phyloP scores from a whole-genome alignment of 2,888 invertebrate species.

The Biston betularia region DNA sequence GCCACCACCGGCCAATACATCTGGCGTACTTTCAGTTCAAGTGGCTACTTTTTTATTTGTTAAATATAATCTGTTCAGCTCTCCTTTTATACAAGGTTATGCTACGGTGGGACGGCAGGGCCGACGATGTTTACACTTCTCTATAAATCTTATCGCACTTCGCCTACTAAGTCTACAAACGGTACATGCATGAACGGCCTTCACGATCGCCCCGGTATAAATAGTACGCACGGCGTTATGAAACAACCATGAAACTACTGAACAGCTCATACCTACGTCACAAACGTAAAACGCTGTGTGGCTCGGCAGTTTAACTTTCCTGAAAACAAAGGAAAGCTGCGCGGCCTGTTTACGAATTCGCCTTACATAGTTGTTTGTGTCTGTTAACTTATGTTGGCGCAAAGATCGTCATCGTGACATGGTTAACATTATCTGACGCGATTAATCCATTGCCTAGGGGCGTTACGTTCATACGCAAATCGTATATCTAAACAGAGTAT shows the following conservation, averaged over 20 bases:
- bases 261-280: slow-evolving; percentile 29
- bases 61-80: slow-evolving; percentile 44
- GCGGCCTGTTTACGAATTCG: slow-evolving; percentile 66
- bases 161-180: slow-evolving; percentile 46
- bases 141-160: slow-evolving; percentile 63
- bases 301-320: slow-evolving; percentile 31
- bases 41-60: slow-evolving; percentile 47
- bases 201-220: slow-evolving; percentile 59
- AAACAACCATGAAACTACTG: slow-evolving; percentile 56
- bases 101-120: slow-evolving; percentile 52
- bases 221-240: slow-evolving; percentile 54
- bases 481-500: slow-evolving; percentile 45
- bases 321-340: slow-evolving; percentile 50
- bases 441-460: slow-evolving; percentile 60
- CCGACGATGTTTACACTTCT: slow-evolving; percentile 61
- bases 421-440: slow-evolving; percentile 74
- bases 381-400: slow-evolving; percentile 43
- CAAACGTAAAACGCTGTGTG: slow-evolving; percentile 35
- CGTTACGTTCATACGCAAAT: slow-evolving; percentile 31
- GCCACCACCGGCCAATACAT: slow-evolving; percentile 55
- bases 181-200: slow-evolving; percentile 56
- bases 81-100: slow-evolving; percentile 57
- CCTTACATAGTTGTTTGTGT: slow-evolving; percentile 49
- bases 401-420: slow-evolving; percentile 71
- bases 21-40: slow-evolving; percentile 58